A percentile compares a stretch with the other conserved stretches of the same genome.
phyloP scores from a whole-genome alignment of 2,113 vertebrate genomes.

The Irena cyanogastra region DNA sequence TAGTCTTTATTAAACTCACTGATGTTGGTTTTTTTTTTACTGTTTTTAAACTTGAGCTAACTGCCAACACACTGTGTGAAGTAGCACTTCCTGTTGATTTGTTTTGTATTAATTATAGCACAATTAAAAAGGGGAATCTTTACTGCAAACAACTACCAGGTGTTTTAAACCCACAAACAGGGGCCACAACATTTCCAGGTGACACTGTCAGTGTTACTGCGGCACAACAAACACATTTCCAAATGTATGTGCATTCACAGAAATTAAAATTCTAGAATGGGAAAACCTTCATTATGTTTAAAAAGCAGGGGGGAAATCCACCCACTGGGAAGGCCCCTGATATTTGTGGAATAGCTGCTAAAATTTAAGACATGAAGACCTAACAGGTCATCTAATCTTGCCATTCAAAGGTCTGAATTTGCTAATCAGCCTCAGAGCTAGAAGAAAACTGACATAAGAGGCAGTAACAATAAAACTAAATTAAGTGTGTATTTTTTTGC shows the following conservation, averaged over 20 bases:
- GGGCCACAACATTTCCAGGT: background rate
- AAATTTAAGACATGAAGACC: background rate
- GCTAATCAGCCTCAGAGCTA: background rate
- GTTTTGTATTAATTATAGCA: background rate
- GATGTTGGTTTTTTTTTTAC: background rate
- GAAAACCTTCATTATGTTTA: background rate
- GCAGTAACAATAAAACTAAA: constrained; percentile 1
- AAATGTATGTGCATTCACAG: background rate
- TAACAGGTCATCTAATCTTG: constrained; percentile 12
- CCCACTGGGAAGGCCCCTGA: background rate
- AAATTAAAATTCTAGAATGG: background rate
- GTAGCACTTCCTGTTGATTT: constrained; percentile 2
- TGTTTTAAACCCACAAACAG: background rate
- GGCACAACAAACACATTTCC: background rate
- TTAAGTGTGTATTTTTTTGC: background rate
- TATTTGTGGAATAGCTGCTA: background rate
- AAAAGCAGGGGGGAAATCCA: accelerated
- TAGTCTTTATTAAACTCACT: background rate
- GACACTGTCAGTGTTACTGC: background rate
- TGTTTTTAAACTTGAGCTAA: background rate
- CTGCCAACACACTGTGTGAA: constrained; percentile 4
- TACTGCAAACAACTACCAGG: background rate
- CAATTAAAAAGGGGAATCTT: background rate
- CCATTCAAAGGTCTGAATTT: constrained; percentile 26
- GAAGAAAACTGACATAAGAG: background rate